phyloP scores from a whole-genome alignment of 2,888 invertebrate genomes.

The Dusona sp. region DNA sequence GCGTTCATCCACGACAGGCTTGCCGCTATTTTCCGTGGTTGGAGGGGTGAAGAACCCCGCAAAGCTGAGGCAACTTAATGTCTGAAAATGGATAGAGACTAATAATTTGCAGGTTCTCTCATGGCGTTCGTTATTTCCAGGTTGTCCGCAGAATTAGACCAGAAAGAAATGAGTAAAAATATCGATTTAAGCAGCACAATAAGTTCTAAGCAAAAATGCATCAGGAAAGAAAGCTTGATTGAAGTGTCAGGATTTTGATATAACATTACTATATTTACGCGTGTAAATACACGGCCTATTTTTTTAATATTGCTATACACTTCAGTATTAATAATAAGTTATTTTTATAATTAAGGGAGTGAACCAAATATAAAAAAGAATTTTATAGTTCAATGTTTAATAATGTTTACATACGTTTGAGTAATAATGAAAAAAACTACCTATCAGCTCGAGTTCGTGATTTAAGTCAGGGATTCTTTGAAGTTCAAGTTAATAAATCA shows the following conservation, averaged over 20 bases:
- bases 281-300: not conserved
- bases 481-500: no score
- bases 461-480: no score
- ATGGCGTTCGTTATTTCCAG: conserved; percentile 25
- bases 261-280: not conserved
- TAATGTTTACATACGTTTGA: not conserved
- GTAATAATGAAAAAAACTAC: no score
- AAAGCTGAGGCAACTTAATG: conserved; percentile 36
- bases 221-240: not conserved
- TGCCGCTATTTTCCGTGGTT: conserved; percentile 16
- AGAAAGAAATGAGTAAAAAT: not conserved
- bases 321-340: no score
- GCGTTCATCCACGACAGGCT: not conserved
- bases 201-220: not conserved
- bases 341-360: no score
- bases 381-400: no score
- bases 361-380: no score
- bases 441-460: no score
- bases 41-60: not conserved
- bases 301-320: no score
- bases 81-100: conserved; percentile 56
- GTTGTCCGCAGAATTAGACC: conserved; percentile 13
- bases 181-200: not conserved
- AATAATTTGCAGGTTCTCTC: conserved; percentile 17
- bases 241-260: not conserved